phyloP scores from a whole-genome alignment of 2,797 vertebrate genomes.

The Neosilurus mollespiculum region DNA sequence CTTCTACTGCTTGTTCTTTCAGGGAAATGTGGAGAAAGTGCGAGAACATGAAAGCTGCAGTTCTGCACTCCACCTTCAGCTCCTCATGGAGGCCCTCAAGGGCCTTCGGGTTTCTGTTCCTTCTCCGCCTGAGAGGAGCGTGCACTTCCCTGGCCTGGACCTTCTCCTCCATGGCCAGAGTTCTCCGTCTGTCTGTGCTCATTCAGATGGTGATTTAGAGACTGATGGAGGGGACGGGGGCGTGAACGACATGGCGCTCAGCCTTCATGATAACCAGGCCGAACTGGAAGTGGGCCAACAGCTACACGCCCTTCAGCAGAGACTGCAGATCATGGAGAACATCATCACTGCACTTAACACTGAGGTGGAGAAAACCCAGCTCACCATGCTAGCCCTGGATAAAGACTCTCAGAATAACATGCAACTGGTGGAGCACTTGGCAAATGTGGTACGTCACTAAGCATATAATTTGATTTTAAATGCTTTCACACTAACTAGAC shows the following conservation, averaged over 20 bases:
- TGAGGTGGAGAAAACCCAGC: conserved; percentile 77
- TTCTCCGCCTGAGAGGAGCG: conserved; percentile 25
- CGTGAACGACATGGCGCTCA: conserved; percentile 47
- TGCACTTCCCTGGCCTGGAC: conserved; percentile 38
- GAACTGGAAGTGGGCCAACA: conserved; percentile 60
- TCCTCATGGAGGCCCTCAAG: conserved; percentile 71
- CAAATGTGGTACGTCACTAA: conserved; percentile 70
- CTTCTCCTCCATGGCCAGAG: conserved; percentile 30
- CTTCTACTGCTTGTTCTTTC: conserved; percentile 25
- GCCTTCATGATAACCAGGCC: conserved; percentile 55
- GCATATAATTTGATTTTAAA: background rate
- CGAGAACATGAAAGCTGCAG: conserved; percentile 73
- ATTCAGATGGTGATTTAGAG: conserved; percentile 55
- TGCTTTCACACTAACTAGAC: background rate
- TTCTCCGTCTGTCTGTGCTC: conserved; percentile 13
- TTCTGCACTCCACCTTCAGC: conserved; percentile 68
- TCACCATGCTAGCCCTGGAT: conserved; percentile 68
- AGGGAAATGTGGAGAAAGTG: conserved; percentile 73
- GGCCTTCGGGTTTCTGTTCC: conserved; percentile 60
- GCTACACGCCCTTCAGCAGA: conserved; percentile 75
- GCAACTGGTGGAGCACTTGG: conserved; percentile 71
- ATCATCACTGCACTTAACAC: conserved; percentile 80
- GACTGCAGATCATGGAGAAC: conserved; percentile 80
- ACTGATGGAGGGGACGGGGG: conserved; percentile 58
- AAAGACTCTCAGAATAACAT: conserved; percentile 73